A percentile compares a stretch with the other conserved stretches of the same genome.
Evolutionary conservation across 2,113 vertebrate species (phyloP).

Genomic region (Sorex fumeus): DNA sequence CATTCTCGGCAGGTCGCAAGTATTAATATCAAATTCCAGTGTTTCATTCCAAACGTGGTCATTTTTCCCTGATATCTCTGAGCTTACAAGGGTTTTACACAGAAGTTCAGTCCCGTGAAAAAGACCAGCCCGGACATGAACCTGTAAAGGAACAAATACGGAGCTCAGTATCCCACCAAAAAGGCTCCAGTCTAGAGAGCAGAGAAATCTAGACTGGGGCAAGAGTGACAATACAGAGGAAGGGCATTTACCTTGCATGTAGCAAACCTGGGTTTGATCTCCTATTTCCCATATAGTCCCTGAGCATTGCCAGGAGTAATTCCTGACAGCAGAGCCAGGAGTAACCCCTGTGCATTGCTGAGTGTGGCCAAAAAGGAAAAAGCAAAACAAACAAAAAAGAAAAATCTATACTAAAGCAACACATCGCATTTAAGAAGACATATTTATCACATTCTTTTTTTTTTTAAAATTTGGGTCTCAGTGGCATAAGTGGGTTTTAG

Average conservation of each 20-base stretch:
- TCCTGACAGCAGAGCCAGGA: no score
- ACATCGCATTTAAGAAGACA: no score
- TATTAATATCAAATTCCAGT: slow-evolving; percentile 96
- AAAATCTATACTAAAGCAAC: no score
- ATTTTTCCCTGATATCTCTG: slow-evolving; percentile 94
- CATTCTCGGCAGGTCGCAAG: slow-evolving; percentile 97
- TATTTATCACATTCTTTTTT: no score
- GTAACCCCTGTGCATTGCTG: no score
- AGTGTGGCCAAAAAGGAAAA: no score
- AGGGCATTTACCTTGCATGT: no score
- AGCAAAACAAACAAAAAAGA: no score
- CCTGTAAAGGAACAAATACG: slow-evolving; percentile 87
- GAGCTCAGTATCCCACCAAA: background rate
- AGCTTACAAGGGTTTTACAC: slow-evolving; percentile 95
- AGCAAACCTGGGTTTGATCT: no score
- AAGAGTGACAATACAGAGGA: background rate
- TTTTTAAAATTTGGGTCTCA: background rate
- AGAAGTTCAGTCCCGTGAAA: slow-evolving; percentile 98
- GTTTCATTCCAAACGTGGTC: slow-evolving; percentile 95
- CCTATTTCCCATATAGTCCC: no score
- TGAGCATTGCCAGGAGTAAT: no score
- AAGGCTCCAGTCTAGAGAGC: background rate
- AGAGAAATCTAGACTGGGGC: background rate
- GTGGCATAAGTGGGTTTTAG: background rate
- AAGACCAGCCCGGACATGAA: slow-evolving; percentile 97